Evolutionary conservation across 92 coral and sea anemone species (phyloP), one percentile per base, ranked within the genome.

Genomic region (Epizoanthus scotinus): DNA sequence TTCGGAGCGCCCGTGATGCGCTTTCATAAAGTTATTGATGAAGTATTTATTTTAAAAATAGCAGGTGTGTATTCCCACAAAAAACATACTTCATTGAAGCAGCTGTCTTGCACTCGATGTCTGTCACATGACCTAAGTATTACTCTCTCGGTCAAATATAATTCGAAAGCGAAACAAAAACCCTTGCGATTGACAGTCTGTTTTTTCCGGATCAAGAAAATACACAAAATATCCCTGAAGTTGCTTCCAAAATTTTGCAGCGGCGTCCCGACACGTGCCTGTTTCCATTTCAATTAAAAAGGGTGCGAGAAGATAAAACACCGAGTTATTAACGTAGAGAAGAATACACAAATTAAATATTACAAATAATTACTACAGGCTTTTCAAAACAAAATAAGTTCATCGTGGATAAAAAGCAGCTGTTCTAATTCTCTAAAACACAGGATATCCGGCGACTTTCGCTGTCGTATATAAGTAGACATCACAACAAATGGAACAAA

Each of bases 11-110:
- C 90, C 88, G 88, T 86, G 94, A 92, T 90, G 97, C 87, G 88
- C 93, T 90, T 93, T 93, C 97, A 93, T 90, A 93, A 93, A 90
- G 92, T 93, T 93, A 93, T 93, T 90, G 97, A 93, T 93, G 97
- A 90, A 93, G 97, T 93, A 90, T 93, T 93, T 93, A 93, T 87
- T 90, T 90, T 82, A 80, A 87, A 66, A 69, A 80, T n/a, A 70
- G 94, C 97, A 93, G 97, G 97, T 93, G 97, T 86, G 68, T 68
- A 50, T 86, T 93, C 97, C 89, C 97, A 93, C 84, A 86, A 89
- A 93, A 89, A 84, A 87, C 87, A 83, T 84, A 81, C 71, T 70
- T 53, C 78, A 52, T 88, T 70, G 72, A 78, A 86, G 89, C 97
- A 93, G 97, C 97, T 93, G 97, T 86, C 87, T 38, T 9, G 47